phyloP scores from a whole-genome alignment of 1,140 invertebrate species.

The Pogonus chalceus region DNA sequence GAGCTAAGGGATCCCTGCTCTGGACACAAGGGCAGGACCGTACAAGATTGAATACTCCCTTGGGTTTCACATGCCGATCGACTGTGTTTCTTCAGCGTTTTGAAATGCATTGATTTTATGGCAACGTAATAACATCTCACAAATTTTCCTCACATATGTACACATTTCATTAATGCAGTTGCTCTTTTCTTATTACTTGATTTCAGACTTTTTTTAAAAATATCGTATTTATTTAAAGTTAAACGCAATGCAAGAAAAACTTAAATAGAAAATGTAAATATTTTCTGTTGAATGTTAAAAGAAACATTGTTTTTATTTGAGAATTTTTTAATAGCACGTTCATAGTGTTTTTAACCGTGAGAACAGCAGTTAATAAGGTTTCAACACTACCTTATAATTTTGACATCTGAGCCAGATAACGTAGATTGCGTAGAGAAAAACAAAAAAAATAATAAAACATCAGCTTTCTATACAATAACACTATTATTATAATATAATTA shows the following conservation, averaged over 20 bases:
- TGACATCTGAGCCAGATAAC: background rate
- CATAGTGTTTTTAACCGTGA: background rate
- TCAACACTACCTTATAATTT: background rate
- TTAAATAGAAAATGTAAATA: background rate
- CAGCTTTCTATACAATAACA: background rate
- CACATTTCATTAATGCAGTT: background rate
- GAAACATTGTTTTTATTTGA: background rate
- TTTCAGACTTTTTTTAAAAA: background rate
- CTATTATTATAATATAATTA: background rate
- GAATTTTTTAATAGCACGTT: background rate
- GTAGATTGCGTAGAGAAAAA: background rate
- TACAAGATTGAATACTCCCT: constrained; percentile 5
- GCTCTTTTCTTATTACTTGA: background rate
- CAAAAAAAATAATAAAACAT: background rate
- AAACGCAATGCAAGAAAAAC: background rate
- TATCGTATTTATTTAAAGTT: background rate
- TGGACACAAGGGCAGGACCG: background rate
- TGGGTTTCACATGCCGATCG: background rate
- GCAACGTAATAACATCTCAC: background rate
- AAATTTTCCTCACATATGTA: background rate
- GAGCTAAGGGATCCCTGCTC: background rate
- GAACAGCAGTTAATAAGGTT: background rate
- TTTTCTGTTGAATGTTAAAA: background rate
- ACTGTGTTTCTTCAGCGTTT: background rate
- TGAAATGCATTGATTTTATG: constrained; percentile 6